A percentile compares a stretch with the other conserved stretches of the same genome.
Conservation (phyloP, 2,113 vertebrate genomes). For the Hydrolagus affinis region DNA sequence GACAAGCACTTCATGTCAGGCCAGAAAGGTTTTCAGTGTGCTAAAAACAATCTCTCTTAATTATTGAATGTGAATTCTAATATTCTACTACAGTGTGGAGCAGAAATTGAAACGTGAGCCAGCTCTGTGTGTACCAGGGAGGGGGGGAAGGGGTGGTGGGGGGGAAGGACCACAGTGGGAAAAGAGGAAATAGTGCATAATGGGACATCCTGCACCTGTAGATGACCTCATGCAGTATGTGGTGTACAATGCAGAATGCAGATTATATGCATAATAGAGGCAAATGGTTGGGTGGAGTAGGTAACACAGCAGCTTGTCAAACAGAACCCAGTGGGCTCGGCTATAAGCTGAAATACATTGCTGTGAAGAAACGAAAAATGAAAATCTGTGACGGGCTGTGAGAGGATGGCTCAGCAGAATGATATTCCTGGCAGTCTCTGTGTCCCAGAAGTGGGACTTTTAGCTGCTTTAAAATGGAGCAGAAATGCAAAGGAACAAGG, state of each 20-base stretch:
- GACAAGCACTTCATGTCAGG: background rate
- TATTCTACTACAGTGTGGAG: too few relatives aligned
- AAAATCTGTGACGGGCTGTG: slow-evolving; percentile 35
- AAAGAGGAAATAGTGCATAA: slow-evolving; percentile 48
- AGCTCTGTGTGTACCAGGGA: background rate
- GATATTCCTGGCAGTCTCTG: slow-evolving; percentile 41
- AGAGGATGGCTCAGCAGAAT: slow-evolving; percentile 53
- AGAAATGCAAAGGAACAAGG: slow-evolving; percentile 63
- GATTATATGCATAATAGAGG: slow-evolving; percentile 35
- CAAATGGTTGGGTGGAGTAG: slow-evolving; percentile 50
- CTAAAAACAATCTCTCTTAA: background rate
- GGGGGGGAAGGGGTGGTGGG: too few relatives aligned
- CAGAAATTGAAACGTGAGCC: background rate
- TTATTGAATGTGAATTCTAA: background rate
- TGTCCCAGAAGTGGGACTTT: slow-evolving; percentile 61
- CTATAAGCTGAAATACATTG: slow-evolving; percentile 39
- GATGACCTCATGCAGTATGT: slow-evolving; percentile 31
- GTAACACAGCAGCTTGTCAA: slow-evolving; percentile 30
- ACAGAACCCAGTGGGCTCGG: slow-evolving; percentile 42
- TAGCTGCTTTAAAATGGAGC: slow-evolving; percentile 63
- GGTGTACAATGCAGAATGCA: slow-evolving; percentile 22
- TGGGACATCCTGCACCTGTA: slow-evolving; percentile 56
- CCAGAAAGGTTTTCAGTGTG: background rate
- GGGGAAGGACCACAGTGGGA: slow-evolving; percentile 29
- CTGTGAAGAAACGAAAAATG: background rate